These are phyloP conservation scores for Rhinoraja longicauda DNA, from an alignment of 2,797 vertebrate species.

Conservation along the genomic window DNA sequence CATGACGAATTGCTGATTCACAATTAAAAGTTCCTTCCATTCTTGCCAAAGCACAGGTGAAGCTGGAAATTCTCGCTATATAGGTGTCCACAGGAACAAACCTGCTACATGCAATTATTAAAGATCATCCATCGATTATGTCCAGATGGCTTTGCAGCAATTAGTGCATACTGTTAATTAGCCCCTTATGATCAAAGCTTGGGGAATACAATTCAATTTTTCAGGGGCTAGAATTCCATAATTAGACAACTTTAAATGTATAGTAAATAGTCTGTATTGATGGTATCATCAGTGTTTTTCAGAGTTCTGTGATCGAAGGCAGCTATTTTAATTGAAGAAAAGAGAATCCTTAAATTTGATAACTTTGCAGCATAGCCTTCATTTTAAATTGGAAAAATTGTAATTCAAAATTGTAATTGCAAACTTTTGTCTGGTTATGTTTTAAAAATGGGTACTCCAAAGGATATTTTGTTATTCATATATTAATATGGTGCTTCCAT, in stretches of 20 bases:
- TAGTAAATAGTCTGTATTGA: background rate
- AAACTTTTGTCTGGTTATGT: background rate
- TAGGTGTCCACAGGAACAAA: background rate
- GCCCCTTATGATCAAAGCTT: background rate
- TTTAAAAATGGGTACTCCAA: background rate
- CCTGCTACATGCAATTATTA: background rate
- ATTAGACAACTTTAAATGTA: too few species aligned
- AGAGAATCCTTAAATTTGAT: background rate
- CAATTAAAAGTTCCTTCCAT: background rate
- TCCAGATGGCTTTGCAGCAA: background rate
- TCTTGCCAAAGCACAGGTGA: background rate
- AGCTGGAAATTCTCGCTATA: background rate
- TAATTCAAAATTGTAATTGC: background rate
- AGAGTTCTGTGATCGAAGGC: background rate
- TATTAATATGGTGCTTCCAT: background rate
- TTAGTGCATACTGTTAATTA: background rate
- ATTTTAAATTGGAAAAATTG: background rate
- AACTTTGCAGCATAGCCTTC: background rate
- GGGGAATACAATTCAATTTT: too few species aligned
- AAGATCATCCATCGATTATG: background rate
- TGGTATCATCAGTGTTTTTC: background rate
- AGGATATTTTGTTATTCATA: background rate
- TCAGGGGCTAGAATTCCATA: too few species aligned
- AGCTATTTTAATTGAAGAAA: background rate
- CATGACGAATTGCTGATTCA: background rate